Conservation (phyloP, 1,140 invertebrate species). For the Matsumurasca onukii region DNA sequence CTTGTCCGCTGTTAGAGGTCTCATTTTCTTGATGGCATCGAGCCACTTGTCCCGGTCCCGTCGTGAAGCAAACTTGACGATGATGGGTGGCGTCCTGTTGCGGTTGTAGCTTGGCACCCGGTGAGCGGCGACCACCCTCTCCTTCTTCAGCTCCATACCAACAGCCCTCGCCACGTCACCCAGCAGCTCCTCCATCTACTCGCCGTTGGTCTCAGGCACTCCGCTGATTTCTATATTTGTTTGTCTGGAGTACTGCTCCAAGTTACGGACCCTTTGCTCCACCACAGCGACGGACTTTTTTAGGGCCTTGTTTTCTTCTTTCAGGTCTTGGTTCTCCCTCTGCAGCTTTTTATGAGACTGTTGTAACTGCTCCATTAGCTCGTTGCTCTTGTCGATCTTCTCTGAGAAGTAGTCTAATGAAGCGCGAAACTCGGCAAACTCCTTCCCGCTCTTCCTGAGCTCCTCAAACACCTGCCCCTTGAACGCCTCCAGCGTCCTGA, state of each 20-base stretch:
- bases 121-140: not conserved
- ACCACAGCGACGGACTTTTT: not conserved
- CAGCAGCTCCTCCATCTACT: not conserved
- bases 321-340: not conserved
- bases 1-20: conserved; percentile 1
- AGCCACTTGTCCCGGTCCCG: not conserved
- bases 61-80: not conserved
- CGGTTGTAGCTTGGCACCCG: not conserved
- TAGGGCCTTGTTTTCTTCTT: not conserved
- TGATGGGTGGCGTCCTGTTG: no score
- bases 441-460: no score
- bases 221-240: not conserved
- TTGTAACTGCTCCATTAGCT: no score
- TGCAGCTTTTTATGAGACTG: no score
- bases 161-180: not conserved
- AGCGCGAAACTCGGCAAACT: no score
- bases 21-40: not conserved
- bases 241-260: not conserved
- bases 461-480: no score
- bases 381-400: no score
- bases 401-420: no score
- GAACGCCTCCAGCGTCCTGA: no score
- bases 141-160: not conserved
- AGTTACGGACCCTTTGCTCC: not conserved
- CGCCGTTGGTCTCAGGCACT: not conserved